A percentile compares a stretch with the other conserved stretches of the same genome.
phyloP scores from a whole-genome alignment of 2,113 vertebrate genomes.

The Hiodon tergisus region DNA sequence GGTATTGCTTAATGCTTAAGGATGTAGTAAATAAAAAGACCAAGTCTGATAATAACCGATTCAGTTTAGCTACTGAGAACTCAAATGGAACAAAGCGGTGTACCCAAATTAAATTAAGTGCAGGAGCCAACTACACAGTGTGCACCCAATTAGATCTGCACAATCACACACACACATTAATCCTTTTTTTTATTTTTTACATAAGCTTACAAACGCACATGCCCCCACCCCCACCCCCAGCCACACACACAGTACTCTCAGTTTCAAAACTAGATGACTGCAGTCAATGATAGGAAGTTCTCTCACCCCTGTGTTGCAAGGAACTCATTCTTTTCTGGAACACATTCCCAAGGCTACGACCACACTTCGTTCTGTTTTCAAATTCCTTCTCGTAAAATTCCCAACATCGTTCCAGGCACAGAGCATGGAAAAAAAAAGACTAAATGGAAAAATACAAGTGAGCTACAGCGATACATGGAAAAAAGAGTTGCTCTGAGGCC shows the following conservation, averaged over 20 bases:
- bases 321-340: slow-evolving; percentile 14
- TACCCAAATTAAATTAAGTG: no score
- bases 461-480: neutral
- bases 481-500: no score
- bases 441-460: neutral
- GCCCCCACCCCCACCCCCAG: neutral
- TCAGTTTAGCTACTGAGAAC: neutral
- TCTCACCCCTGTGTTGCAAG: neutral
- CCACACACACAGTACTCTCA: neutral
- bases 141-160: neutral
- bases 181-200: neutral
- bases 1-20: neutral
- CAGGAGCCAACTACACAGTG: no score
- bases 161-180: neutral
- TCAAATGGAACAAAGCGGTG: neutral
- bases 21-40: neutral
- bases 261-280: neutral
- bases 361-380: slow-evolving; percentile 12
- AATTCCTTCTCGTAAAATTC: slow-evolving; percentile 21
- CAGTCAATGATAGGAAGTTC: neutral
- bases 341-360: slow-evolving; percentile 20
- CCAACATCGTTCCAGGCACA: slow-evolving; percentile 1
- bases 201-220: neutral
- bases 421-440: neutral
- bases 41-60: neutral